phyloP scores from a whole-genome alignment of 2,113 vertebrate species.

The Cinclus mexicanus region DNA sequence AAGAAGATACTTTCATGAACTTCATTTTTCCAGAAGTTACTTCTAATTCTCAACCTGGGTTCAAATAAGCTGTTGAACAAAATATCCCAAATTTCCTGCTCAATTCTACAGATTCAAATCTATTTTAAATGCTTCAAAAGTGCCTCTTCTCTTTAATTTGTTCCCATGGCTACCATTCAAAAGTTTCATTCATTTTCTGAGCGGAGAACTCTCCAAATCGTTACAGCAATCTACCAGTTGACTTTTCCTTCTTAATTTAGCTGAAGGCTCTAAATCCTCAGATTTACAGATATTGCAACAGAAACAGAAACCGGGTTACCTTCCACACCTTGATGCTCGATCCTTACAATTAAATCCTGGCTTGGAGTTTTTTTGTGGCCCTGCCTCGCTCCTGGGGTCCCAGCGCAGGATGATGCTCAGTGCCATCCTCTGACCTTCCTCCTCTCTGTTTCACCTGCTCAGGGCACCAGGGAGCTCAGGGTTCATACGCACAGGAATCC shows the following conservation, averaged over 20 bases:
- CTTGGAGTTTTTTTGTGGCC: background rate
- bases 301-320: background rate
- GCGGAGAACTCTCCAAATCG: background rate
- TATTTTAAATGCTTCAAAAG: conserved; percentile 25
- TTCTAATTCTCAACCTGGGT: background rate
- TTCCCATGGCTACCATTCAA: conserved; percentile 60
- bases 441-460: background rate
- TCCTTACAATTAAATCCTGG: background rate
- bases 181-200: conserved; percentile 41
- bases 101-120: background rate
- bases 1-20: background rate
- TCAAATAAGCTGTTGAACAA: background rate
- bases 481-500: rapidly evolving
- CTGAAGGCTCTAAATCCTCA: background rate
- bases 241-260: conserved; percentile 36
- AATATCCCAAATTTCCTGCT: background rate
- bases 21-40: background rate
- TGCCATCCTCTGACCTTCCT: background rate
- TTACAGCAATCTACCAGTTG: background rate
- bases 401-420: background rate
- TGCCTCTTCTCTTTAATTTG: conserved; percentile 37
- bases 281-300: background rate
- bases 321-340: background rate
- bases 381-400: rapidly evolving
- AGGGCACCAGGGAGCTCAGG: background rate